Evolutionary conservation across 2,888 invertebrate genomes (phyloP).

Genomic region (Dynastes grantii): DNA sequence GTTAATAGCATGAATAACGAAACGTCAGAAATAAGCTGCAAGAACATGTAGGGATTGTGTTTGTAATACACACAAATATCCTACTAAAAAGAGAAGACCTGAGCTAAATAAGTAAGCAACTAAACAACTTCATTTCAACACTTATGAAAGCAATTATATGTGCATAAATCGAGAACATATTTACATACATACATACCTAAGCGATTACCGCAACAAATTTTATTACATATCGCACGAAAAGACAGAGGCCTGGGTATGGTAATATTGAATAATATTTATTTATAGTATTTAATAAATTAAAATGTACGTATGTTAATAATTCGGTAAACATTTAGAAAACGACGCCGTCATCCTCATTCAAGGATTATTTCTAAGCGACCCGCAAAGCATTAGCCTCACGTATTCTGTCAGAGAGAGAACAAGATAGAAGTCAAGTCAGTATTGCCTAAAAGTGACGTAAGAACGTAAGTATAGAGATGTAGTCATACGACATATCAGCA

Average conservation of each 20-base stretch:
- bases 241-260: background rate
- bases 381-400: background rate
- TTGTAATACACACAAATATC: too few relatives aligned
- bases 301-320: slow-evolving; percentile 50
- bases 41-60: too few relatives aligned
- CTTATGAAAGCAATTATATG: too few relatives aligned
- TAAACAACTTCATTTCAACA: too few relatives aligned
- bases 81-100: too few relatives aligned
- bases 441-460: slow-evolving; percentile 61
- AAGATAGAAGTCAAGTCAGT: background rate
- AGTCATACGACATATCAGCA: slow-evolving; percentile 57
- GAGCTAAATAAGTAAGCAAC: too few relatives aligned
- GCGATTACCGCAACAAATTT: background rate
- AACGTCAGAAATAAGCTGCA: too few relatives aligned
- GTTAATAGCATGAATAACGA: too few relatives aligned
- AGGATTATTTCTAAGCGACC: slow-evolving; percentile 25
- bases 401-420: slow-evolving; percentile 1
- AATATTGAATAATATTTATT: slow-evolving; percentile 51
- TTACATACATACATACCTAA: too few relatives aligned
- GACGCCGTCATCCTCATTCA: slow-evolving; percentile 43
- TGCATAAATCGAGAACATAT: too few relatives aligned
- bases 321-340: slow-evolving; percentile 44
- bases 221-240: slow-evolving; percentile 3
- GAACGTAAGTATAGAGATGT: slow-evolving; percentile 61
- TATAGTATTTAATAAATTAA: slow-evolving; percentile 48